phyloP scores from a whole-genome alignment of 2,113 vertebrate species.

The Macheiramphus alcinus region DNA sequence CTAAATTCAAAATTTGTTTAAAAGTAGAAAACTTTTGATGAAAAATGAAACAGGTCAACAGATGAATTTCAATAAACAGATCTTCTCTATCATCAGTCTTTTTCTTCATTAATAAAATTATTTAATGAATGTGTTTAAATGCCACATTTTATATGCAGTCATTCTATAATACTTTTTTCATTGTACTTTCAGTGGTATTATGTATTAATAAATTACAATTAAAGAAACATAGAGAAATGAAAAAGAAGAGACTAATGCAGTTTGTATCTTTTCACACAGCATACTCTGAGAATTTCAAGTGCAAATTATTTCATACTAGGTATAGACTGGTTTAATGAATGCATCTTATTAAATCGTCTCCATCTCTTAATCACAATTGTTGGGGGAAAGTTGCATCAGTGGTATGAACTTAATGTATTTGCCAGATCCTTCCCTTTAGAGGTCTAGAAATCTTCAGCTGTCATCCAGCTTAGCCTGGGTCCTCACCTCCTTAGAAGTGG shows the following conservation, averaged over 20 bases:
- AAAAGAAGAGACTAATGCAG: not conserved
- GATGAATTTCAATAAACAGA: not conserved
- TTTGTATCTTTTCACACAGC: not conserved
- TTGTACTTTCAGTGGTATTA: not conserved
- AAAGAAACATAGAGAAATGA: not conserved
- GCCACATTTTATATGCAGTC: not conserved
- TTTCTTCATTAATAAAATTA: not conserved
- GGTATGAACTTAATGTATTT: not conserved
- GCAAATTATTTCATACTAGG: not conserved
- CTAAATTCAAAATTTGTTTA: not conserved
- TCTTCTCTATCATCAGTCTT: not conserved
- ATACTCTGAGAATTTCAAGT: not conserved
- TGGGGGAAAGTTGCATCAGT: not conserved
- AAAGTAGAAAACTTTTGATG: not conserved
- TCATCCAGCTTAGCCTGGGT: not conserved
- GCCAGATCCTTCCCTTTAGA: not conserved
- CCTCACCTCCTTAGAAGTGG: not conserved
- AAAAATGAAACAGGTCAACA: not conserved
- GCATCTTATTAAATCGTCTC: not conserved
- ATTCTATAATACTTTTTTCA: not conserved
- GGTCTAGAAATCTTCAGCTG: not conserved
- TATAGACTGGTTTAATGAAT: not conserved
- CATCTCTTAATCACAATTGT: not conserved
- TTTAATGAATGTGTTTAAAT: not conserved
- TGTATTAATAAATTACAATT: not conserved